Evolutionary conservation across 37 sponge, comb jelly and placozoan species (phyloP).

Genomic region (Halisarca cf. caerulea): DNA sequence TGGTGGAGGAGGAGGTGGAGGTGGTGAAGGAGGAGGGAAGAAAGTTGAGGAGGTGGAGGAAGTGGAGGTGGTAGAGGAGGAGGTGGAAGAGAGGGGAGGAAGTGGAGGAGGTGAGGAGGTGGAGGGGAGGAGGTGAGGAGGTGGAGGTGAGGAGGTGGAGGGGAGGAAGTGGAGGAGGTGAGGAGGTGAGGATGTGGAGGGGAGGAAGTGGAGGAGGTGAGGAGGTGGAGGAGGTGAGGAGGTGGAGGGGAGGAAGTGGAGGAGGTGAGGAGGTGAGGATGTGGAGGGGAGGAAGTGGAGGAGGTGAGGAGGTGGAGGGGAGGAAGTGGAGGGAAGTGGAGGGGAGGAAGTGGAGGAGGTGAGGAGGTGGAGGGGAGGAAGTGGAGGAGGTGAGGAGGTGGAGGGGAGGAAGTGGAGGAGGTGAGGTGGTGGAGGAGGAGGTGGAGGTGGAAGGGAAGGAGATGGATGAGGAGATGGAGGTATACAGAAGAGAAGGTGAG

Average conservation of each 20-base stretch:
- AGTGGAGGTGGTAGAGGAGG: neutral
- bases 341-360: neutral
- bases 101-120: neutral
- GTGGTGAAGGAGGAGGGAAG: neutral
- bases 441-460: neutral
- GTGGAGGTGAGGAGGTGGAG: neutral
- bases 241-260: neutral
- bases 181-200: neutral
- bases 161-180: neutral
- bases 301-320: neutral
- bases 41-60: neutral
- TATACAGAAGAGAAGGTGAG: neutral
- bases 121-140: neutral
- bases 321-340: neutral
- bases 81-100: neutral
- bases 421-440: neutral
- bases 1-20: neutral
- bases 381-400: no score
- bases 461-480: neutral
- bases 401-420: neutral
- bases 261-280: neutral
- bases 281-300: neutral
- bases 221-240: no score
- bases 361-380: neutral
- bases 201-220: neutral